Conservation (phyloP, 2,113 vertebrate species). For the Epinephelus fuscoguttatus region DNA sequence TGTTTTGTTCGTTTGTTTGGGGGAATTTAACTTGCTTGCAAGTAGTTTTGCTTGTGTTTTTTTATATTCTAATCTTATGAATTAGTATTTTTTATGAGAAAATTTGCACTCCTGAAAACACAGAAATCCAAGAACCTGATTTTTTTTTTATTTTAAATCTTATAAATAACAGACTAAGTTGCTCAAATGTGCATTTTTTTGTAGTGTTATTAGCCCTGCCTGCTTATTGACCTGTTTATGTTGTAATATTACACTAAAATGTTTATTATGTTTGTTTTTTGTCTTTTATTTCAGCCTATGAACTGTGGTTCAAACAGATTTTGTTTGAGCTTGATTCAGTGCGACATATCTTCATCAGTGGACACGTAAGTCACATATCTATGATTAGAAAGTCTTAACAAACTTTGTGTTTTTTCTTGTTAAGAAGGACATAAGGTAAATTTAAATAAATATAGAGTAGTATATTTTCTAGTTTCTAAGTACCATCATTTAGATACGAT, state of each 20-base stretch:
- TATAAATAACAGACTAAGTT: background rate
- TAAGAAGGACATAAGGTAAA: background rate
- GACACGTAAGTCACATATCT: slow-evolving; percentile 88
- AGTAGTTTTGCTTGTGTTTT: background rate
- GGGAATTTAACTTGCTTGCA: background rate
- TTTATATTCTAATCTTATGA: too few species aligned
- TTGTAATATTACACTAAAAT: background rate
- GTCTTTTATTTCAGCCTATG: slow-evolving; percentile 87
- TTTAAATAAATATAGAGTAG: background rate
- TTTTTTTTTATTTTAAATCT: too few species aligned
- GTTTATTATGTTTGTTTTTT: background rate
- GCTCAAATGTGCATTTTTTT: background rate
- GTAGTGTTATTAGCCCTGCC: background rate
- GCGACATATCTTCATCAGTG: slow-evolving; percentile 92
- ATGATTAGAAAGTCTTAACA: too few species aligned
- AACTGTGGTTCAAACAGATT: slow-evolving; percentile 99
- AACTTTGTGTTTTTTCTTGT: background rate
- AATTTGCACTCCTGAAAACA: too few species aligned
- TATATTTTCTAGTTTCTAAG: background rate
- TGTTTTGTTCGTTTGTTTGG: background rate
- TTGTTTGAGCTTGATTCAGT: slow-evolving; percentile 97
- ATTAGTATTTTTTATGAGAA: too few species aligned
- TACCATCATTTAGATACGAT: background rate
- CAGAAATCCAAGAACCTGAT: too few species aligned
- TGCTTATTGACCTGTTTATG: background rate